Base-by-base conservation (phyloP, 2,797 vertebrate genomes). In the Lophotriccus pileatus region DNA sequence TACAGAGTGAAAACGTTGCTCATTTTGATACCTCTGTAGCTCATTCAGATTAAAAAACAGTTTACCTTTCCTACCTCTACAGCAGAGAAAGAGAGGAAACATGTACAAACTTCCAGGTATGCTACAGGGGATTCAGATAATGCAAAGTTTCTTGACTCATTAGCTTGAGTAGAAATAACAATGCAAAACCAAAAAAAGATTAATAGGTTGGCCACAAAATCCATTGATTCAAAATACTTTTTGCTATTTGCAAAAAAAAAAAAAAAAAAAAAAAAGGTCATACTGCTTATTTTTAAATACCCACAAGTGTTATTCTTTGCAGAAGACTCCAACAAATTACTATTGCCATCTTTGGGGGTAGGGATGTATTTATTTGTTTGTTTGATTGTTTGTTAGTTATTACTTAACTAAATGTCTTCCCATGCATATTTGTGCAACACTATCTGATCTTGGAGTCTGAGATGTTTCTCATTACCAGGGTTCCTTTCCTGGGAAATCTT, bases 281-380 rank as follows among this genome's bases (percentile, higher is more conserved):
- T 32, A 10, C 7, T 27, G 2, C 52, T 75, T 53, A 10, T 39
- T n/a, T 62, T 46, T 16, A 47, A 66, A 74, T 7, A 19, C 2
- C 7, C 4, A 3, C 10, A 14, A 37, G 2, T 27, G 6, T 47
- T 67, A 59, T 5, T 24, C 30, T 67, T 18, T 37, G 52, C 21
- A 39, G 46, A 59, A 75, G n/a, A 62, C 25, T 7, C 8, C 20
- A 76, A 9, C 4, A 62, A 80, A 53, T 23, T 0, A 24, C 19
- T 30, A 18, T 11, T 14, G 2, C 1, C 3, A 5, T 7, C 41
- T 36, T 53, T 27, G 34, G 7, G 41, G 49, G 6, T 4, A 4
- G 1, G 3, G 9, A 10, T 44, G 20, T 21, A 44, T 44, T 21
- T 44, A 5, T 44, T 44, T 44, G 3, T 22, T 44, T 44, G 21